A percentile compares a stretch with the other conserved stretches of the same genome.
These are phyloP conservation scores for Esperia sulphurella DNA, from an alignment of 2,888 invertebrate genomes.

Conservation along the genomic window DNA sequence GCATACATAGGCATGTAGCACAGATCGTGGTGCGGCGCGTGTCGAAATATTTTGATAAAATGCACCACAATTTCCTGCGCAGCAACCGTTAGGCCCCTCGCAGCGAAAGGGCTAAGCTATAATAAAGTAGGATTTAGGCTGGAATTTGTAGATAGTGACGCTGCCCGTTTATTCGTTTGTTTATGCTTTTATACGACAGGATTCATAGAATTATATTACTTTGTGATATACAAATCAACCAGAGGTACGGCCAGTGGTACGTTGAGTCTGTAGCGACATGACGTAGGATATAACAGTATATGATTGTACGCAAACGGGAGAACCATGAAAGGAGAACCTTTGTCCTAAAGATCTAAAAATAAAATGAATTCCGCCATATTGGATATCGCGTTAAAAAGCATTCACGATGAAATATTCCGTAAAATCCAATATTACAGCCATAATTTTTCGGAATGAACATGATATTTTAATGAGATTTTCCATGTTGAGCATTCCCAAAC, in stretches of 20 bases:
- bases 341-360: not conserved
- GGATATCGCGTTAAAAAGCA: constrained; percentile 2
- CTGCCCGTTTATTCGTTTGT: constrained; percentile 12
- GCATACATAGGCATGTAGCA: constrained; percentile 20
- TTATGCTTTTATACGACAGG: constrained; percentile 5
- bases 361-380: constrained; percentile 2
- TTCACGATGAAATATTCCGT: constrained; percentile 4
- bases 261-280: no score
- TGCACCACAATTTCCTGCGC: constrained; percentile 55
- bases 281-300: not conserved
- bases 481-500: constrained; percentile 20
- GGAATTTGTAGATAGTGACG: constrained; percentile 15
- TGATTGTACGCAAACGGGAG: not conserved
- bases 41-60: constrained; percentile 60
- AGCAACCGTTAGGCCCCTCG: constrained; percentile 18
- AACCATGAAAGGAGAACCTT: not conserved
- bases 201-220: no score
- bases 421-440: constrained; percentile 15
- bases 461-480: constrained; percentile 40
- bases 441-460: constrained; percentile 20
- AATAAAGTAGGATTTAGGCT: constrained; percentile 29
- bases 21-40: constrained; percentile 17
- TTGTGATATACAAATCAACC: no score
- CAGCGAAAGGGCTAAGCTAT: constrained; percentile 27
- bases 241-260: no score